Base-by-base conservation (phyloP, 1,140 invertebrate genomes). In the Dolichoris vasculosae region DNA sequence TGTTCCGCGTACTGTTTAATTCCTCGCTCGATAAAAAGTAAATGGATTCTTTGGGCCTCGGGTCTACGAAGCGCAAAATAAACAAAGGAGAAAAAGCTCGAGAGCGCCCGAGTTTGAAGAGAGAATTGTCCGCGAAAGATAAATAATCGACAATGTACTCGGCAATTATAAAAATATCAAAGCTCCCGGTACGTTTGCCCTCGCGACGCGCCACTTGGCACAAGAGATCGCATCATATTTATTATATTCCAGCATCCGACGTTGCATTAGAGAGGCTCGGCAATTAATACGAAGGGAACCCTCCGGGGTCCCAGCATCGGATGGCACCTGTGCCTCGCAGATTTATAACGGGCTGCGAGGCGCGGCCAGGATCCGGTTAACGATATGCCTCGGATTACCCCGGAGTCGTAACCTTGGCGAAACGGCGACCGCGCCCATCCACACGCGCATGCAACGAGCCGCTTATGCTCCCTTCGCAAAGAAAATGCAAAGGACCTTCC, bases 341-440 rank as follows among this genome's bases (percentile, higher is more conserved):
- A 63, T 80, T 73, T 73, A 73, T 43, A 73, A 73, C 46, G 59
- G 38, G 59, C 11, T 30, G 73, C 30, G n/a, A 76, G 43, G 46
- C 30, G 64, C 30, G 64, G 64, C 30, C n/a, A 2, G 35, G 35
- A 64, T 69, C 63, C 64, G 64, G 79, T 82, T 82, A 82, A 82
- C 59, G 79, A 82, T 82, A 71, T 71, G 64, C 64, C 30, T 82
- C 64, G 79, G 40, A 71, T 82, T 82, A 71, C 63, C 79, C 79
- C 35, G 20, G 38, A 80, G 78, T 80, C 79, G 43, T 48, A 71
- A 38, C 43, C 79, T 23, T 64, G 64, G 23, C 20, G 43, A 15
- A 69, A 30, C 30, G 32, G 15, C 48, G n/a, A 59, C 55, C 2
- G 35, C 8, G 4, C n/a, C 78, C 78, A 63, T 63, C 13, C 78